A percentile compares a stretch with the other conserved stretches of the same genome.
Conservation (phyloP, 2,113 vertebrate genomes). For the Toxotes chatareus region DNA sequence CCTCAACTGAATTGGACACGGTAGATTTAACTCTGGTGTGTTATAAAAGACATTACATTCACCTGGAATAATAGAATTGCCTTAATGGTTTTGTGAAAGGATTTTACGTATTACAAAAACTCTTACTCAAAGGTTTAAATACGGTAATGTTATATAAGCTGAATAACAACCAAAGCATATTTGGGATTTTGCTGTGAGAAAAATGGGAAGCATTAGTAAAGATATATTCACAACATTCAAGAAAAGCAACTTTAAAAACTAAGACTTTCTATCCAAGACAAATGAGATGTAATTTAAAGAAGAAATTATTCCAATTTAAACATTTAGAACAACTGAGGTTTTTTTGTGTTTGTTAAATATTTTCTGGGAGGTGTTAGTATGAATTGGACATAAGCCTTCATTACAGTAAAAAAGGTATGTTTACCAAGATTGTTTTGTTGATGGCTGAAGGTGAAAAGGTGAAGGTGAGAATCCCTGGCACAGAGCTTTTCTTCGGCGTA, state of each 20-base stretch:
- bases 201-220: neutral
- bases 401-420: neutral
- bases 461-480: constrained; percentile 30
- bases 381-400: neutral
- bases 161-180: neutral
- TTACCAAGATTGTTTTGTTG: constrained; percentile 7
- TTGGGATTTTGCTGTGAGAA: neutral
- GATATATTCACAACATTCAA: neutral
- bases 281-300: neutral
- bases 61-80: constrained; percentile 60
- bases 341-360: neutral
- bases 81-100: constrained; percentile 68
- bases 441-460: constrained; percentile 35
- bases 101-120: constrained; percentile 2
- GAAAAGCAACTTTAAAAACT: neutral
- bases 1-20: constrained; percentile 67
- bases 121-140: constrained; percentile 34
- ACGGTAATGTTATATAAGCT: constrained; percentile 22
- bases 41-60: constrained; percentile 63
- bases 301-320: neutral
- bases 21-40: constrained; percentile 74
- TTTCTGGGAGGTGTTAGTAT: neutral
- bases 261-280: neutral
- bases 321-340: neutral
- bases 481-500: constrained; percentile 8